These are phyloP conservation scores for Actinostola sp. DNA, from an alignment of 92 coral and sea anemone genomes.

Conservation along the genomic window DNA sequence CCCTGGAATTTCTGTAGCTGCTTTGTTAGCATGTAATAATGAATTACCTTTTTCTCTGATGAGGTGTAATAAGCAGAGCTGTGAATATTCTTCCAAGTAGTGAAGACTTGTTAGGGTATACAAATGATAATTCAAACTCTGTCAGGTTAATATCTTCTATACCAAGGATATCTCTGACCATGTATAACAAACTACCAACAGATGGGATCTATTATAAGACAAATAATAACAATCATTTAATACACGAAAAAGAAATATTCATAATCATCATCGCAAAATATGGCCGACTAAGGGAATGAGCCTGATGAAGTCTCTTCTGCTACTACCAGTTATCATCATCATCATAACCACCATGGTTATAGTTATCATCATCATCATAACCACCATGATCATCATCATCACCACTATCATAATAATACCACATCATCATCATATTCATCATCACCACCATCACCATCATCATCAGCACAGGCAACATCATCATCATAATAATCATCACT, in stretches of 20 bases:
- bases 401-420: not conserved
- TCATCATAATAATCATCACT: not conserved
- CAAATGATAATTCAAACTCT: slow-evolving; percentile 86
- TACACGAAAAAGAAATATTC: too few species aligned
- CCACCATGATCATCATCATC: not conserved
- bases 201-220: slow-evolving; percentile 77
- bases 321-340: not conserved
- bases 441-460: not conserved
- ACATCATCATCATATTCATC: not conserved
- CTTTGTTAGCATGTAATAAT: not conserved
- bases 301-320: too few species aligned
- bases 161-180: slow-evolving; percentile 74
- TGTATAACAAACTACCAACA: slow-evolving; percentile 81
- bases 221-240: not conserved
- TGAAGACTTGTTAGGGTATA: slow-evolving; percentile 85
- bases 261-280: too few species aligned
- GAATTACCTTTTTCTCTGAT: slow-evolving; percentile 89
- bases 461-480: not conserved
- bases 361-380: not conserved
- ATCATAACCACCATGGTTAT: not conserved
- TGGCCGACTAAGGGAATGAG: too few species aligned
- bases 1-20: not conserved
- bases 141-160: slow-evolving; percentile 83
- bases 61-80: slow-evolving; percentile 87
- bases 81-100: slow-evolving; percentile 89